Evolutionary conservation across 2,797 vertebrate genomes (phyloP).

Genomic region (Staurois parvus): DNA sequence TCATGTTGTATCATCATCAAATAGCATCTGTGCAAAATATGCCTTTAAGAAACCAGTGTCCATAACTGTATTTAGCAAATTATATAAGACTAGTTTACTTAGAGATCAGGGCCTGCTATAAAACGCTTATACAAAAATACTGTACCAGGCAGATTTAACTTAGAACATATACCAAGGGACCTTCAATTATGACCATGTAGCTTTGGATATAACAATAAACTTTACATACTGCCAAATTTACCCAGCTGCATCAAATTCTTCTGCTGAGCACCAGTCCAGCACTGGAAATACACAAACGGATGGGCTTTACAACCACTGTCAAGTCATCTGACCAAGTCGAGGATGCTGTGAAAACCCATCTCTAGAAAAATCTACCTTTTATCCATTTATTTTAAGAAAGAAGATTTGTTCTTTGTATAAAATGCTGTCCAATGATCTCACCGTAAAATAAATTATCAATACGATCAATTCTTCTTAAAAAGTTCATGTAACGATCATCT

Average conservation of each 20-base stretch:
- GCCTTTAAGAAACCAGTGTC: constrained; percentile 84
- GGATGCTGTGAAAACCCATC: constrained; percentile 35
- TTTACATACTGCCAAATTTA: constrained; percentile 30
- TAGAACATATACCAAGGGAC: constrained; percentile 64
- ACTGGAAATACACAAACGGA: constrained; percentile 32
- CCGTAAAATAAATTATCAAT: constrained; percentile 30
- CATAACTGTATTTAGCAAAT: constrained; percentile 72
- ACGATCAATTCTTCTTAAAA: background rate
- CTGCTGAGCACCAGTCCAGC: constrained; percentile 19
- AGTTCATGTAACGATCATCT: constrained; percentile 61
- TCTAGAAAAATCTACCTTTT: constrained; percentile 30
- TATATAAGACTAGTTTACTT: constrained; percentile 67
- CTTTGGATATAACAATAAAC: constrained; percentile 11
- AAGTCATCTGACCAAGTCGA: constrained; percentile 1
- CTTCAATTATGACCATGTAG: constrained; percentile 63
- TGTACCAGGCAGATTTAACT: constrained; percentile 61
- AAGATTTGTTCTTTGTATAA: constrained; percentile 55
- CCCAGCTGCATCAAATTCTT: constrained; percentile 15
- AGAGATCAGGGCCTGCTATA: constrained; percentile 60
- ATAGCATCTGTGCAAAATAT: constrained; percentile 81
- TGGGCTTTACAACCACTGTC: constrained; percentile 7
- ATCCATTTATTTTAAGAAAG: constrained; percentile 34
- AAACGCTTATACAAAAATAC: constrained; percentile 55
- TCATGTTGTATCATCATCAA: constrained; percentile 72
- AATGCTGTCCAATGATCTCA: constrained; percentile 23